Conservation (phyloP, 2,888 invertebrate genomes). For the Ctenicera cuprea region DNA sequence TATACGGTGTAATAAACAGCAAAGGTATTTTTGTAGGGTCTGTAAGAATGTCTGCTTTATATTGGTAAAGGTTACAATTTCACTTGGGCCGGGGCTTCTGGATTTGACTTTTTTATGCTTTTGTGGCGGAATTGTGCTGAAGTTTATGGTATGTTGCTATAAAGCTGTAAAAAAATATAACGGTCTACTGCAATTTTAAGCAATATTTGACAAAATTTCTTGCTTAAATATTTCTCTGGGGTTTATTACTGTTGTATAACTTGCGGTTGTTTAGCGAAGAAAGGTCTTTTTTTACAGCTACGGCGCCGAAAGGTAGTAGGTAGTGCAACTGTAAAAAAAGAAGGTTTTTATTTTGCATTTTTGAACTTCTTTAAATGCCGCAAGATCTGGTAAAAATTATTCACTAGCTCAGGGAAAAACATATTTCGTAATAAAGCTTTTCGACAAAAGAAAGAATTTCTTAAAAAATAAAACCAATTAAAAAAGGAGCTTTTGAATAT, state of each 20-base stretch:
- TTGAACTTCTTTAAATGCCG: neutral
- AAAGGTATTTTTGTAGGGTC: conserved; percentile 17
- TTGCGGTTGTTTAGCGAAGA: conserved; percentile 22
- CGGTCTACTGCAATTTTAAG: conserved; percentile 50
- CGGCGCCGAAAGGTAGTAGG: neutral
- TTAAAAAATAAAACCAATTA: too few relatives aligned
- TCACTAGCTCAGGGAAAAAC: too few relatives aligned
- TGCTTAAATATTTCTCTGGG: conserved; percentile 4
- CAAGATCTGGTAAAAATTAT: too few relatives aligned
- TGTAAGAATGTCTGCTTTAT: conserved; percentile 1
- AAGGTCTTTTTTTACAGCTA: conserved; percentile 1
- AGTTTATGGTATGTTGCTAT: conserved; percentile 29
- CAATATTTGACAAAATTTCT: conserved; percentile 35
- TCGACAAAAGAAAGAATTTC: too few relatives aligned
- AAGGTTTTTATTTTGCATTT: neutral
- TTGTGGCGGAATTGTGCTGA: conserved; percentile 23
- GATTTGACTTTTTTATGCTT: conserved; percentile 38
- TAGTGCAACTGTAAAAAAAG: neutral
- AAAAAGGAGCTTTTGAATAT: too few relatives aligned
- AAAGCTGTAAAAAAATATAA: conserved; percentile 45
- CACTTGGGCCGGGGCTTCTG: conserved; percentile 25
- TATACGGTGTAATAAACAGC: conserved; percentile 38
- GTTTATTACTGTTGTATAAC: conserved; percentile 29
- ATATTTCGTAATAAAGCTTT: too few relatives aligned
- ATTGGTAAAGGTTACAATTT: conserved; percentile 33